These are phyloP conservation scores for Scaptomyza graminum DNA, from an alignment of 1,140 invertebrate genomes.

Conservation along the genomic window DNA sequence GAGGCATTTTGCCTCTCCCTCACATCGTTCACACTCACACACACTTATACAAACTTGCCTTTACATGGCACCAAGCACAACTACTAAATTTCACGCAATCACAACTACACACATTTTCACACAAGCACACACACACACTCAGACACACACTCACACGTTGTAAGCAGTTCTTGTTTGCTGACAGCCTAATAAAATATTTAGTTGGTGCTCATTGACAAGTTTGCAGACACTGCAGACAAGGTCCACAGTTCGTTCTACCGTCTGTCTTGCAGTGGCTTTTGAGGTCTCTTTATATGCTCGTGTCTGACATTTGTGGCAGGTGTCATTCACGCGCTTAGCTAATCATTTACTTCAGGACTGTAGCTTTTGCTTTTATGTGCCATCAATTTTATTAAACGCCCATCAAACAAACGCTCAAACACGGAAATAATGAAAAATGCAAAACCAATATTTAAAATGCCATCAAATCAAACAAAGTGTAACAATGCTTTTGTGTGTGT, in stretches of 20 bases:
- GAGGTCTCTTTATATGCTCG: slow-evolving; percentile 70
- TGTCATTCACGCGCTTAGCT: slow-evolving; percentile 49
- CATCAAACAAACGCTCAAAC: slow-evolving; percentile 41
- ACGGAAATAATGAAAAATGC: slow-evolving; percentile 73
- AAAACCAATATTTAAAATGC: slow-evolving; percentile 80
- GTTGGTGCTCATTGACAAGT: slow-evolving; percentile 81
- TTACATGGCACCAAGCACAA: slow-evolving; percentile 47
- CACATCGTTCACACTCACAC: slow-evolving; percentile 30
- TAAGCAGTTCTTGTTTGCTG: slow-evolving; percentile 38
- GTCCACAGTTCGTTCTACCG: slow-evolving; percentile 31
- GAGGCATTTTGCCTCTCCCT: slow-evolving; percentile 40
- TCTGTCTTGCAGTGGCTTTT: slow-evolving; percentile 32
- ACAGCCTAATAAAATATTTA: slow-evolving; percentile 83
- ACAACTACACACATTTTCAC: slow-evolving; percentile 63
- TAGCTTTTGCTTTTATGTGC: slow-evolving; percentile 37
- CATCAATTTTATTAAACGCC: slow-evolving; percentile 71
- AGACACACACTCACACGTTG: slow-evolving; percentile 2
- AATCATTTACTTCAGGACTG: slow-evolving; percentile 30
- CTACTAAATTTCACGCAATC: slow-evolving; percentile 81
- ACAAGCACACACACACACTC: slow-evolving; percentile 33
- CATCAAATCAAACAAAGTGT: slow-evolving; percentile 76
- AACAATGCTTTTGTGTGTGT: slow-evolving; percentile 57
- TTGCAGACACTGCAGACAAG: slow-evolving; percentile 71
- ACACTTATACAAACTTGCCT: slow-evolving; percentile 5
- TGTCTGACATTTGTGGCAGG: slow-evolving; percentile 54